Percentiles rank a stretch among this genome's conserved stretches.
Conservation (phyloP, 2,888 invertebrate species). For the Alcis repandata region DNA sequence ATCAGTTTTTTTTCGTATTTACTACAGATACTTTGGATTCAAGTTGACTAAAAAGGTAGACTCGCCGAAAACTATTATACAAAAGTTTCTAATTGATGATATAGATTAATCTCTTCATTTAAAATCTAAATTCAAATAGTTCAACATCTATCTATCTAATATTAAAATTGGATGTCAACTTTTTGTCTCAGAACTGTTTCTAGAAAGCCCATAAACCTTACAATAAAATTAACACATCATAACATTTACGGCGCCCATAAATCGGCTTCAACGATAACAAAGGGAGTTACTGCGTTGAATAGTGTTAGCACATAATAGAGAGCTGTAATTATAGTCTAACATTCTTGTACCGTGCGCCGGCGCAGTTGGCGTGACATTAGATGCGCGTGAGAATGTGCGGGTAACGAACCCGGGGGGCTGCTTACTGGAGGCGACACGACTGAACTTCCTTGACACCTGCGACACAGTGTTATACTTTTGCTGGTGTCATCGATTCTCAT, state of each 20-base stretch:
- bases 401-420: slow-evolving; percentile 71
- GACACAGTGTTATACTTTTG: too few species aligned
- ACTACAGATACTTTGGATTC: too few species aligned
- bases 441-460: too few species aligned
- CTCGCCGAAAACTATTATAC: too few species aligned
- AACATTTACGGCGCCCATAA: slow-evolving; percentile 25
- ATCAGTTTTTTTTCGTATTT: too few species aligned
- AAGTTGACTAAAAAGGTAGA: too few species aligned
- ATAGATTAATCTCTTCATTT: too few species aligned
- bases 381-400: slow-evolving; percentile 71
- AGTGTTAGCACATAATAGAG: slow-evolving; percentile 37
- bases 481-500: too few species aligned
- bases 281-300: slow-evolving; percentile 17
- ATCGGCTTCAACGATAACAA: slow-evolving; percentile 22
- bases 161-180: too few species aligned
- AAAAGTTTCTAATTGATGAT: too few species aligned
- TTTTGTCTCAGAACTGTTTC: neutral
- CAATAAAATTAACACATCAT: slow-evolving; percentile 32
- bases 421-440: slow-evolving; percentile 65
- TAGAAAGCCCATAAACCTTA: slow-evolving; percentile 1
- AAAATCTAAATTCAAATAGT: too few species aligned
- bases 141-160: too few species aligned
- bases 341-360: slow-evolving; percentile 50
- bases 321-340: slow-evolving; percentile 32
- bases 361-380: slow-evolving; percentile 66